Percentiles rank a stretch among this genome's conserved stretches.
phyloP scores from a whole-genome alignment of 1,140 invertebrate genomes.

The Bombus superbus region DNA sequence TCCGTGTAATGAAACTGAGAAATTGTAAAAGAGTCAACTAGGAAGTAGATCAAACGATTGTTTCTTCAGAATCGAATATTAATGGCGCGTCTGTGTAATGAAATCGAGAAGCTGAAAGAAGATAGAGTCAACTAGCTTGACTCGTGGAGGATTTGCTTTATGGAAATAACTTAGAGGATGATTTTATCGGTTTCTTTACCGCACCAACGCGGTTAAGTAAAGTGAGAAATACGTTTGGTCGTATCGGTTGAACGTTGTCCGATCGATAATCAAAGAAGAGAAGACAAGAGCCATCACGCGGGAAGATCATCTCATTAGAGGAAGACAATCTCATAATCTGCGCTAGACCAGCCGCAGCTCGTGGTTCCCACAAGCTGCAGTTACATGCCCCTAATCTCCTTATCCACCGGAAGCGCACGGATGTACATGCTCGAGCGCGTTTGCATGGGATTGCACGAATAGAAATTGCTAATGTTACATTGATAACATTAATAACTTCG shows the following conservation, averaged over 20 bases:
- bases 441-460: constrained; percentile 3
- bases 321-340: constrained; percentile 37
- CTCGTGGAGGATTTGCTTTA: too few relatives aligned
- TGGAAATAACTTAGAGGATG: too few relatives aligned
- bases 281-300: background rate
- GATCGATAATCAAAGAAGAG: background rate
- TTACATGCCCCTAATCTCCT: constrained; percentile 47
- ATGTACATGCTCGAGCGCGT: background rate
- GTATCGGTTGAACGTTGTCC: background rate
- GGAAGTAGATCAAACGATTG: too few relatives aligned
- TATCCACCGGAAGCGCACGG: background rate
- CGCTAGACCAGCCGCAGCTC: constrained; percentile 15
- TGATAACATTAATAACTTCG: background rate
- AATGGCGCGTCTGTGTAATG: too few relatives aligned
- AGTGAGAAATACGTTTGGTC: background rate
- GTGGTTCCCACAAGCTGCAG: constrained; percentile 27
- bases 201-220: background rate
- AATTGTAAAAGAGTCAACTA: too few relatives aligned
- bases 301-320: constrained; percentile 33
- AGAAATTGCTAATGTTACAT: constrained; percentile 1
- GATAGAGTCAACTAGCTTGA: too few relatives aligned
- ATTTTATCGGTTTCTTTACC: background rate
- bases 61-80: too few relatives aligned
- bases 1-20: too few relatives aligned
- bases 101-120: too few relatives aligned